Evolutionary conservation across 1,140 invertebrate genomes (phyloP).

Genomic region (Drosophila rufa): DNA sequence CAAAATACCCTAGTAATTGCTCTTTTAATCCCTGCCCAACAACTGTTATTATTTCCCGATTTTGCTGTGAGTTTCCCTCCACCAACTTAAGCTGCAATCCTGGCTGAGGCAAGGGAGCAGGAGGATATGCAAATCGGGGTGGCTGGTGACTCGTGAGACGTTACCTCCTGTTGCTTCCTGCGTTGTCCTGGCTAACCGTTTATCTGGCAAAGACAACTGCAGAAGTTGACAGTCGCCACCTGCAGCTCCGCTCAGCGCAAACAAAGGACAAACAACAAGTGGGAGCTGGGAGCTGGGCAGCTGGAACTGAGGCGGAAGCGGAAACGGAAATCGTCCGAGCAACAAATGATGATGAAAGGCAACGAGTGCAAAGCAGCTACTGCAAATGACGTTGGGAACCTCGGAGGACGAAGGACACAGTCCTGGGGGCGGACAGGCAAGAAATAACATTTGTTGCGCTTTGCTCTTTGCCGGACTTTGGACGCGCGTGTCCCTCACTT

Average conservation of each 20-base stretch:
- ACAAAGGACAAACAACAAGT: constrained; percentile 14
- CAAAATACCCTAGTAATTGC: too few species aligned
- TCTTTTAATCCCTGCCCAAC: too few species aligned
- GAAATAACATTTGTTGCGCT: constrained; percentile 66
- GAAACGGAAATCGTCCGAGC: constrained; percentile 31
- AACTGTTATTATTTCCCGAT: too few species aligned
- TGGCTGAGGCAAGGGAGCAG: too few species aligned
- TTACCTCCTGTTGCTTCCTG: neutral
- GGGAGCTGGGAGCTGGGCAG: neutral
- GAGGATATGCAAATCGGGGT: constrained; percentile 18
- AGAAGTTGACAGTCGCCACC: constrained; percentile 18
- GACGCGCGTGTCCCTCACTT: constrained; percentile 19
- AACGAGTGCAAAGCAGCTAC: constrained; percentile 14
- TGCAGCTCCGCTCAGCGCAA: neutral
- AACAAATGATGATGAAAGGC: constrained; percentile 16
- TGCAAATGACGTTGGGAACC: constrained; percentile 10
- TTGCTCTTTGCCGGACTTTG: constrained; percentile 44
- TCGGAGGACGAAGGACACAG: neutral
- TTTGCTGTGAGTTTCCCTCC: too few species aligned
- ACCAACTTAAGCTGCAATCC: too few species aligned
- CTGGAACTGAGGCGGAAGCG: constrained; percentile 18
- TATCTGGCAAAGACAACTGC: constrained; percentile 11
- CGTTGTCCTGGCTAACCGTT: neutral
- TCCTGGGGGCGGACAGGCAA: constrained; percentile 16
- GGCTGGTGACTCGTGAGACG: constrained; percentile 4